Base-by-base conservation (phyloP, 2,797 vertebrate species). In the Gastrophryne carolinensis region DNA sequence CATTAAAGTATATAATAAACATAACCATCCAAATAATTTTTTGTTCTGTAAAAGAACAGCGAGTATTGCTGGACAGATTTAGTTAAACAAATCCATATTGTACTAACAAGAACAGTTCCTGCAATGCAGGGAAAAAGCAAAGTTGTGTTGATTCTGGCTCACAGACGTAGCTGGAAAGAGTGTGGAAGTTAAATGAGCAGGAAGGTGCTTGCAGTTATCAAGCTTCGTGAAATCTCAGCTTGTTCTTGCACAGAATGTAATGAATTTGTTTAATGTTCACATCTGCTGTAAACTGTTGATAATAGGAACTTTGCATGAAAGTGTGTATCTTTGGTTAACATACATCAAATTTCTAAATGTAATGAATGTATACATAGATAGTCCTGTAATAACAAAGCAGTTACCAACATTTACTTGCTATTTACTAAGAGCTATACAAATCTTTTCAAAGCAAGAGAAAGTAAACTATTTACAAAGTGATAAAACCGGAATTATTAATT, bases 241-340 rank as follows among this genome's bases (percentile, higher is more conserved):
- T 52, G 70, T 52, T 62, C 70, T 72, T 72, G 44, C 70, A 72
- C 57, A 72, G 70, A 72, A 72, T 63, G 70, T 72, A 62, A 72
- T 63, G 32, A 62, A 63, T 63, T 52, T 72, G 69, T 57, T 52
- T 63, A 63, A 62, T 34, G 69, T 61, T 63, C 29, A 62, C 70
- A 72, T 72, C 70, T 72, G 70, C 63, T 72, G 30, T 39, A 52
- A 72, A 72, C 70, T 72, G 19, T 39, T 52, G 21, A 4, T 50
- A 72, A 53, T 63, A 37, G 58, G 47, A 63, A 61, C 56, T 72
- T 72, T 72, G 69, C 56, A 72, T 72, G 57, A 61, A 72, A 72
- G 12, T 23, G 23, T 62, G 44, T 63, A 57, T 23, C 30, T 63
- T 50, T 53, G 49, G 52, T 61, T 72, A 72, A 63, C 23, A 50